phyloP scores from a whole-genome alignment of 2,113 vertebrate genomes.

The Catagonus wagneri region DNA sequence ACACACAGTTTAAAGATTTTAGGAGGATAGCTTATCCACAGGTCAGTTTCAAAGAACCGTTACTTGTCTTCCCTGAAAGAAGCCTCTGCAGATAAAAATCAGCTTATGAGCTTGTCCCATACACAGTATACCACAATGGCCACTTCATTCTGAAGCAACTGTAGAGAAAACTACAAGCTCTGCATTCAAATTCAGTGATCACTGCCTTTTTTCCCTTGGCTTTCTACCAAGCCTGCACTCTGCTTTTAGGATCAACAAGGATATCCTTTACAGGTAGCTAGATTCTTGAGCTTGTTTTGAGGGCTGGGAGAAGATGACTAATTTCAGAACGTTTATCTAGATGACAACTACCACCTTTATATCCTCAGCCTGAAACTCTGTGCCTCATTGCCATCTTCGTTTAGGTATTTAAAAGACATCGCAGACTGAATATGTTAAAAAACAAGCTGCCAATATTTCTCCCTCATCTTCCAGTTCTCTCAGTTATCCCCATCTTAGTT shows the following conservation, averaged over 20 bases:
- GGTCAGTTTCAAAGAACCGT: background rate
- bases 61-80: background rate
- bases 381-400: background rate
- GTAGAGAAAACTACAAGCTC: background rate
- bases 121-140: background rate
- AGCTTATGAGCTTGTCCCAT: background rate
- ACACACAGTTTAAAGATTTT: background rate
- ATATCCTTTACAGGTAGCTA: background rate
- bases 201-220: background rate
- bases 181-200: background rate
- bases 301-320: background rate
- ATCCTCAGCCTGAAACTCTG: background rate
- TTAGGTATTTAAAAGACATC: background rate
- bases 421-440: background rate
- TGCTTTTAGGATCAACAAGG: background rate
- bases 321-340: constrained; percentile 1
- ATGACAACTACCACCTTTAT: background rate
- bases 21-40: background rate
- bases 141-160: background rate
- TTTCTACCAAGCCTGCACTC: background rate
- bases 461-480: background rate
- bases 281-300: background rate
- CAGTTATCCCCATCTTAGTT: background rate
- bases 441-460: background rate
- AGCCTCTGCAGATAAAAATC: background rate